Conservation (phyloP, 2,113 vertebrate species). For the Gavialis gangeticus region DNA sequence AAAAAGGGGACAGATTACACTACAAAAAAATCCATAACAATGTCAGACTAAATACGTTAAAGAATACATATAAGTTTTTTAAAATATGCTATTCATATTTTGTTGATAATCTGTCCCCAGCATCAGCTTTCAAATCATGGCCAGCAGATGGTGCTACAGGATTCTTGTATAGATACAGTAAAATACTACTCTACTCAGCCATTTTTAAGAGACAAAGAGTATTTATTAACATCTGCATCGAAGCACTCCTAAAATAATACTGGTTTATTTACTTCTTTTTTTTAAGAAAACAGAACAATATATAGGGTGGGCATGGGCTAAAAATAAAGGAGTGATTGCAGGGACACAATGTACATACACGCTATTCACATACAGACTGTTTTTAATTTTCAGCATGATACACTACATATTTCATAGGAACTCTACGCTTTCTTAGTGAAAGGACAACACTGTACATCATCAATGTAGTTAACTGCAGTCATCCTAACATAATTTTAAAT, state of each 20-base stretch:
- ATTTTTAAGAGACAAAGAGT: slow-evolving; percentile 79
- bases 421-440: not conserved
- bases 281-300: not conserved
- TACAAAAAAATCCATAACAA: not conserved
- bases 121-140: not conserved
- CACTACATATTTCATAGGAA: not conserved
- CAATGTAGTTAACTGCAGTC: not conserved
- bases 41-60: not conserved
- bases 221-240: slow-evolving; percentile 55
- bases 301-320: fast-evolving
- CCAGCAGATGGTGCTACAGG: slow-evolving; percentile 83
- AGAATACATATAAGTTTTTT: not conserved
- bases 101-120: not conserved
- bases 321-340: not conserved
- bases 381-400: not conserved
- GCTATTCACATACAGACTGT: not conserved
- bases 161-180: slow-evolving; percentile 32
- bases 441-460: not conserved
- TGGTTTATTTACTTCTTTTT: not conserved
- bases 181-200: slow-evolving; percentile 9
- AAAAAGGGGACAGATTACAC: not conserved
- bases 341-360: not conserved
- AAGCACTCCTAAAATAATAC: slow-evolving; percentile 9
- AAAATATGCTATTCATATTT: not conserved
- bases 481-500: slow-evolving; percentile 62